Evolutionary conservation across 2,888 invertebrate genomes (phyloP), one percentile per base, ranked within the genome.

Genomic region (Griposia aprilina): DNA sequence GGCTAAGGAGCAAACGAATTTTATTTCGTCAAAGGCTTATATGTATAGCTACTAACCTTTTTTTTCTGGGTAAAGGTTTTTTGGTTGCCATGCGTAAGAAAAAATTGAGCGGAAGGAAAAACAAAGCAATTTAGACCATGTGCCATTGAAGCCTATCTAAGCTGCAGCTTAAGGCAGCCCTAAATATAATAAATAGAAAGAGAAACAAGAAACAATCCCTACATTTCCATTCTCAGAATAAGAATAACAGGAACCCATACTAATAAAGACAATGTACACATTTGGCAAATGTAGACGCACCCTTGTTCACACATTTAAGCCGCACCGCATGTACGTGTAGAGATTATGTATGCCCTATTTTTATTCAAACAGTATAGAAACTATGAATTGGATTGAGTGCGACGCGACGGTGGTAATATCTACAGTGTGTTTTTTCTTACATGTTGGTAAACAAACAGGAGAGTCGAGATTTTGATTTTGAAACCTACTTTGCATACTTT

Each of bases 291-390:
- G 70, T 86, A 83, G 70, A 87, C 74, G 52, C 50, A 48, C 66
- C 81, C 81, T 82, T 82, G 70, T 62, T 83, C 70, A 80, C 81
- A 85, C 80, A 85, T 84, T 89, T 88, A 88, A 82, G 81, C 72
- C 74, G 74, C 67, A 52, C 79, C 70, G 65, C 62, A 62, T 76
- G 84, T 76, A 90, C 90, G 90, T 90, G 90, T 81, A 13, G 60
- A 81, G 89, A 88, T 90, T 90, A 89, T 84, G 30, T 87, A 90
- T 82, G 78, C 26, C 81, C 76, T 80, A 87, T 90, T 90, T 89
- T 89, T 88, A 90, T 90, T 90, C 90, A 89, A 87, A 90, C 83
- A 71, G 88, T 85, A 88, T 81, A 77, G 83, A 73, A 84, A 85
- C 87, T 85, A 88, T 89, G 89, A 90, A 88, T 89, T 81, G 84